A percentile compares a stretch with the other conserved stretches of the same genome.
Evolutionary conservation across 2,888 invertebrate genomes (phyloP).

Genomic region (Marronus borbonicus): DNA sequence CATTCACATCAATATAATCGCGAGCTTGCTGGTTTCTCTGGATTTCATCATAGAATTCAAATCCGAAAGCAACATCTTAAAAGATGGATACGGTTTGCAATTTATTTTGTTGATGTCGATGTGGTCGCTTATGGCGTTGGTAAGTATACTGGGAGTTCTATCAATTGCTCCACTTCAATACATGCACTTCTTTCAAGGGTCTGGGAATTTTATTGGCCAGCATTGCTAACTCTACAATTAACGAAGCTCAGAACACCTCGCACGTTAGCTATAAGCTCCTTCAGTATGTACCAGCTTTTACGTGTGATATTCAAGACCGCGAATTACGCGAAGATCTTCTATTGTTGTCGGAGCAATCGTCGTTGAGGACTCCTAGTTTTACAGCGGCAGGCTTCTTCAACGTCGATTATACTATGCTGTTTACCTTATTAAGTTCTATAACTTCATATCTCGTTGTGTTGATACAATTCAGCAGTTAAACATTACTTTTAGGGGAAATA

Average conservation of each 20-base stretch:
- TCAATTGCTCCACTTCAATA: not conserved
- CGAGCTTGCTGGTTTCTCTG: conserved; percentile 37
- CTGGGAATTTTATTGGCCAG: conserved; percentile 42
- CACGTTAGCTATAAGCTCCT: conserved; percentile 45
- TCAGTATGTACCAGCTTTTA: conserved; percentile 1
- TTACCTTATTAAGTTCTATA: conserved; percentile 49
- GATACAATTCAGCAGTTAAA: conserved; percentile 41
- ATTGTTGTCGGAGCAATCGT: conserved; percentile 45
- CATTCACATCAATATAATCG: conserved; percentile 41
- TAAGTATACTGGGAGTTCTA: conserved; percentile 4
- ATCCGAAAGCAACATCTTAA: conserved; percentile 36
- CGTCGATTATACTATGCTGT: conserved; percentile 51
- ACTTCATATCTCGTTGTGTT: conserved; percentile 50
- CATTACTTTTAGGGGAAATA: not conserved
- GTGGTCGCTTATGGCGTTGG: conserved; percentile 46
- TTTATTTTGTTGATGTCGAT: conserved; percentile 45
- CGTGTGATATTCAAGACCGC: conserved; percentile 2
- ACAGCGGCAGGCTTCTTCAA: conserved; percentile 50
- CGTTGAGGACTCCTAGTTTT: conserved; percentile 44
- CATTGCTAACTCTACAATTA: conserved; percentile 34
- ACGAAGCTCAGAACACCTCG: conserved; percentile 35
- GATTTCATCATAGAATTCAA: conserved; percentile 48
- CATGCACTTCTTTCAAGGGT: conserved; percentile 3
- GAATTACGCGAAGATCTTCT: conserved; percentile 36
- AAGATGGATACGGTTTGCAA: conserved; percentile 19